These are phyloP conservation scores for Xylophagus ater DNA, from an alignment of 2,888 invertebrate genomes.

Conservation along the genomic window DNA sequence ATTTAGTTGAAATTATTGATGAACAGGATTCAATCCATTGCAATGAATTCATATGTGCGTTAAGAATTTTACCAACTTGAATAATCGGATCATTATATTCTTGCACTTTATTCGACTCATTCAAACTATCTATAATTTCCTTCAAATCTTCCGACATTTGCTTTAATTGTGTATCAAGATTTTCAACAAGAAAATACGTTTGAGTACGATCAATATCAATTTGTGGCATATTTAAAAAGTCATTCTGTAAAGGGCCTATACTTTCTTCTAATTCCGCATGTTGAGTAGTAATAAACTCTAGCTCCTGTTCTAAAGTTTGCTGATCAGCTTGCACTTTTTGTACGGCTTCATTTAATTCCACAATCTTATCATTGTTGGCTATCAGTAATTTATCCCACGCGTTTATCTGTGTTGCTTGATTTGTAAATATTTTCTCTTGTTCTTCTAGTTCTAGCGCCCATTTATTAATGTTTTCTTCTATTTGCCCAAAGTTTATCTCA, in stretches of 20 bases:
- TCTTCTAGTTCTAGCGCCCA: conserved; percentile 89
- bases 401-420: conserved; percentile 91
- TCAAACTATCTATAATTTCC: conserved; percentile 88
- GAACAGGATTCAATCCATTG: conserved; percentile 89
- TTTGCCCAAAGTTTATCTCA: conserved; percentile 74
- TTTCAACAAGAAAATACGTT: conserved; percentile 81
- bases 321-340: conserved; percentile 82
- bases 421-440: conserved; percentile 83
- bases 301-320: conserved; percentile 77
- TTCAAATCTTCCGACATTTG: conserved; percentile 92
- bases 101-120: conserved; percentile 73
- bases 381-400: conserved; percentile 89
- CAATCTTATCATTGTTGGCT: conserved; percentile 84
- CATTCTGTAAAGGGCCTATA: conserved; percentile 74
- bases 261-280: conserved; percentile 86
- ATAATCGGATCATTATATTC: conserved; percentile 84
- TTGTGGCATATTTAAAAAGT: conserved; percentile 53
- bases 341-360: conserved; percentile 75
- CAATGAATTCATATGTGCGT: conserved; percentile 92
- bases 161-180: conserved; percentile 80
- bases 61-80: conserved; percentile 85
- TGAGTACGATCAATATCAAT: conserved; percentile 83
- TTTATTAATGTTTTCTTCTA: conserved; percentile 87
- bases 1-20: conserved; percentile 59
- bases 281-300: conserved; percentile 87